Evolutionary conservation across 2,113 vertebrate species (phyloP), one percentile per base, ranked within the genome.

Genomic region (Tautogolabrus adspersus): DNA sequence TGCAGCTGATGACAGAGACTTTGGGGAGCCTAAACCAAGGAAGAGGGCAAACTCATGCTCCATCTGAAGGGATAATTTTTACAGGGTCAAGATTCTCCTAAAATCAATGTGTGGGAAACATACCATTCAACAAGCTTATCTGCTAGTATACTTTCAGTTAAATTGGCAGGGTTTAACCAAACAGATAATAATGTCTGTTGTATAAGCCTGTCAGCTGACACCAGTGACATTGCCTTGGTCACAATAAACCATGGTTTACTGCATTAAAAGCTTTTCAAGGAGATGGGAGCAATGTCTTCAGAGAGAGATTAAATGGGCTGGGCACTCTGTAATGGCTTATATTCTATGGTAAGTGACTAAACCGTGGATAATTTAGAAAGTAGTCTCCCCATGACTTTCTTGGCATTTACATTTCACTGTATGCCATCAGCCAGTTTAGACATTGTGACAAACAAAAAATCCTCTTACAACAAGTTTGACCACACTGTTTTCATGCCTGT

Each of bases 11-110:
- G 96, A 97, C 89, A 93, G 92, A 81, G 95, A 96, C 54, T 92
- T 96, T 23, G 94, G 88, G 77, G 96, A 97, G 77, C 96, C 97
- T 61, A 97, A 96, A 79, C 97, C 97, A 0, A 95, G 96, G 84
- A 97, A 97, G 88, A 95, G 96, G 88, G 97, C 97, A 63, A 98
- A 99, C 91, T 98, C 98, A 4, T 99, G 97, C 84, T 98, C 98
- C 77, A 98, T 99, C 85, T 99, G 82, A 95, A 89, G 87, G 52
- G 23, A 63, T 15, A 54, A 21, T 49, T 73, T 52, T 46, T 23
- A 22, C 47, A 62, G 42, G 26, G 70, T 11, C n/a, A 79, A 38
- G 30, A 79, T 47, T n/a, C 47, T 56, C 19, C 49, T 56, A 64
- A 37, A 78, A 62, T 69, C 34, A 37, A 46, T 6, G 2, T 75